Base-by-base conservation (phyloP, 1,140 invertebrate species). In the Heliothis virescens region DNA sequence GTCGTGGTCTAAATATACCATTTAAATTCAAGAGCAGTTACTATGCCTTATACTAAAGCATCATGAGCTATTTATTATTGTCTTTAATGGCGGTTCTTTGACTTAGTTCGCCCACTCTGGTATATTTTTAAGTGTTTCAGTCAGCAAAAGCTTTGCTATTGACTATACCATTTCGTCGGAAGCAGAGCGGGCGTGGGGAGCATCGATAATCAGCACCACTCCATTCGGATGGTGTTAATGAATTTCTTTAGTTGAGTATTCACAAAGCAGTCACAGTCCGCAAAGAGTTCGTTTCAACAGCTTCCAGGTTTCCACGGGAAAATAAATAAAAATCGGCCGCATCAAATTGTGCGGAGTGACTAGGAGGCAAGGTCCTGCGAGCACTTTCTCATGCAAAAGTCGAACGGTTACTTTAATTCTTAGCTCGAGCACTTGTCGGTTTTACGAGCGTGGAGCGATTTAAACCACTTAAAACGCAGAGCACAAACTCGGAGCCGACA, bases 381-480 rank as follows among this genome's bases (percentile, higher is more conserved):
- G 87, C 90, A 91, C 89, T 94, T 93, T 93, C 92, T 93, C 92
- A 93, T 94, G 93, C 92, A 94, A 94, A 94, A 94, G 92, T 94
- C 92, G 92, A 94, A 94, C 89, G 85, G 92, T 94, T 91, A 94
- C 92, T 94, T 94, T 92, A 94, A 94, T 94, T 94, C 93, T 93
- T 92, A 90, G 93, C 92, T 91, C 79, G 87, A 93, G 92, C 92
- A 94, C 92, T 94, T 94, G 93, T 94, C 92, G 92, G 92, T 94
- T 94, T 94, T 94, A 94, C 92, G 92, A 94, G 92, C 92, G 91
- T 92, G 87, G 91, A 93, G 93, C 92, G 92, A 94, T 94, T 94
- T 94, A 94, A 94, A 94, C 93, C 93, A 94, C 92, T 94, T 94
- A 93, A 94, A 94, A 94, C 93, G 90, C 93, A 90, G 91, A 93